Conservation (phyloP, 2,113 vertebrate genomes). For the Vanacampus margaritifer region DNA sequence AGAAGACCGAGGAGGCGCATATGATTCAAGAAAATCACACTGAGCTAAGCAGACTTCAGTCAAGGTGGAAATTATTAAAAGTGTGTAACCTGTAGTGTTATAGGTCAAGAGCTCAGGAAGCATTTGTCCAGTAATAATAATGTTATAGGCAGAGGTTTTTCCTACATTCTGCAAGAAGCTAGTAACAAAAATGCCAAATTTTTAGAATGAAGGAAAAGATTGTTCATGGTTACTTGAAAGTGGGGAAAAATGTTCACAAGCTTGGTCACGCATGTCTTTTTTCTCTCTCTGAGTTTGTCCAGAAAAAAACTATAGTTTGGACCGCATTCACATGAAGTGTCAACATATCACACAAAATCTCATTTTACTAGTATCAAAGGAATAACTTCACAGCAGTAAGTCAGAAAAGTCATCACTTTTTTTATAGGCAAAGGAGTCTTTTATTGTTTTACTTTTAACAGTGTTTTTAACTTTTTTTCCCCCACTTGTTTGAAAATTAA, state of each 20-base stretch:
- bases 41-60: neutral
- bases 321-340: no score
- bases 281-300: neutral
- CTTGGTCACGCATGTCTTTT: neutral
- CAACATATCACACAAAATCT: no score
- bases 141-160: constrained; percentile 15
- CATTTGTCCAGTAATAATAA: constrained; percentile 25
- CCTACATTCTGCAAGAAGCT: constrained; percentile 18
- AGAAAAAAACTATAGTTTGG: neutral
- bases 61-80: constrained; percentile 29
- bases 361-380: no score
- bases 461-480: neutral
- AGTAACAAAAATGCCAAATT: neutral
- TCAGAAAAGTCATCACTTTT: no score
- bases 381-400: no score
- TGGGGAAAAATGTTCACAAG: neutral
- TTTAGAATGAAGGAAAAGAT: neutral
- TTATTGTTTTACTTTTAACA: neutral
- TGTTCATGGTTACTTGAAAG: neutral
- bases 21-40: constrained; percentile 4
- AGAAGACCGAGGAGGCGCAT: constrained; percentile 5
- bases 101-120: constrained; percentile 46
- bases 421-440: no score
- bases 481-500: neutral
- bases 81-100: constrained; percentile 27